Conservation (phyloP, 2,113 vertebrate genomes). For the Pomatostomus ruficeps region DNA sequence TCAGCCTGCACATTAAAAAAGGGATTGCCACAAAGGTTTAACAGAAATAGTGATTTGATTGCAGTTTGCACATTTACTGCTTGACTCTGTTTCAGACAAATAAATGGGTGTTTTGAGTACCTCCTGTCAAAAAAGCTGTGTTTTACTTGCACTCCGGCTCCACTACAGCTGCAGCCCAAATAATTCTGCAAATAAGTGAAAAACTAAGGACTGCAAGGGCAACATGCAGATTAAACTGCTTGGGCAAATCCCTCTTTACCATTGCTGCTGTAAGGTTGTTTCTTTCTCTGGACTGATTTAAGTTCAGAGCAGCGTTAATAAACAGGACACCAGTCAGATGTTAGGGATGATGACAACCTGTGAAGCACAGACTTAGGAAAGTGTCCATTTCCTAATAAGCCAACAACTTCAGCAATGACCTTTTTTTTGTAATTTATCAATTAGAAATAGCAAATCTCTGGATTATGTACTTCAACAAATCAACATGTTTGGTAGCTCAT, state of each 20-base stretch:
- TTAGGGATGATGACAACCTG: background rate
- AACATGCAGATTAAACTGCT: background rate
- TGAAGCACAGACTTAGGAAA: background rate
- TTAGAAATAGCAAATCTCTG: background rate
- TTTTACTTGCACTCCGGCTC: background rate
- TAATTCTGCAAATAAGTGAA: fast-evolving
- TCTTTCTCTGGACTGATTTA: background rate
- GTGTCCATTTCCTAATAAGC: background rate
- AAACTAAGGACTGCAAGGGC: background rate
- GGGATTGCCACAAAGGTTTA: background rate
- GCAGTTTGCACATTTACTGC: background rate
- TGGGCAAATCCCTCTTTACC: background rate
- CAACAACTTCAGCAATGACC: background rate
- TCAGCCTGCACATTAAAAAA: background rate
- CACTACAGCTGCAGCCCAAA: background rate
- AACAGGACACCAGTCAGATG: background rate
- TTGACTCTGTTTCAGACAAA: background rate
- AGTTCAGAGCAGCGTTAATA: background rate
- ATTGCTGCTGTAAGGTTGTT: background rate
- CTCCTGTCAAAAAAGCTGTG: too few species aligned
- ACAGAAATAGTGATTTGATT: fast-evolving
- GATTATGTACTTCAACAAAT: fast-evolving
- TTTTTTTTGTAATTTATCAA: background rate
- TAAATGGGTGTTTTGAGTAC: background rate
- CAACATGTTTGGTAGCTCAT: background rate